These are phyloP conservation scores for Drosophila sucinea DNA, from an alignment of 1,140 invertebrate genomes.

Conservation along the genomic window DNA sequence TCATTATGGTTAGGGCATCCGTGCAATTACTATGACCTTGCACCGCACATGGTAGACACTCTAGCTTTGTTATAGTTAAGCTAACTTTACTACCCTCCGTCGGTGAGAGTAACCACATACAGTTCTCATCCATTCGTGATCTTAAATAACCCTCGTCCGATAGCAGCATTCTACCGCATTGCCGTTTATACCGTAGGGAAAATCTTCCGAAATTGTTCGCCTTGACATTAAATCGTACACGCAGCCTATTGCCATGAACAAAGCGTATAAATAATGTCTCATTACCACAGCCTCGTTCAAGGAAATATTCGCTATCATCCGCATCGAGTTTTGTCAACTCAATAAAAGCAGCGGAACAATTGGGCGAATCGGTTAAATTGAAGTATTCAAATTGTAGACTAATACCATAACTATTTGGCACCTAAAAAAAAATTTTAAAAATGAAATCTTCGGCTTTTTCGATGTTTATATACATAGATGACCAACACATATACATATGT, in stretches of 20 bases:
- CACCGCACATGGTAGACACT: constrained; percentile 35
- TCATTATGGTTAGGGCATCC: constrained; percentile 29
- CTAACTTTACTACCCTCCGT: constrained; percentile 50
- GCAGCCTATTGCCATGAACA: constrained; percentile 35
- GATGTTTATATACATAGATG: too few species aligned
- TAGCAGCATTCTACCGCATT: constrained; percentile 52
- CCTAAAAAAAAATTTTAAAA: constrained; percentile 3
- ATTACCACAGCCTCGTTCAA: constrained; percentile 45
- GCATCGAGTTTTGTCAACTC: constrained; percentile 31
- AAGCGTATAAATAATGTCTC: neutral
- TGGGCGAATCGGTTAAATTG: constrained; percentile 54
- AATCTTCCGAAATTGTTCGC: constrained; percentile 50
- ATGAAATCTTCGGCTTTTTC: too few species aligned
- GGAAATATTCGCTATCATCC: constrained; percentile 19
- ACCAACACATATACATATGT: too few species aligned
- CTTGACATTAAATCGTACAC: constrained; percentile 33
- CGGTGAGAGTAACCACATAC: constrained; percentile 48
- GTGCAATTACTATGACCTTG: constrained; percentile 37
- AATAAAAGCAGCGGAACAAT: constrained; percentile 45
- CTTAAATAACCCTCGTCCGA: constrained; percentile 49
- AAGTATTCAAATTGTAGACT: constrained; percentile 38
- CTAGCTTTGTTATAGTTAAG: constrained; percentile 57
- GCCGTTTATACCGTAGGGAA: constrained; percentile 36
- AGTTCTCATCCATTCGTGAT: constrained; percentile 52
- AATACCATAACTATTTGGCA: constrained; percentile 71